These are phyloP conservation scores for Limanda limanda DNA, from an alignment of 2,113 vertebrate genomes.

Conservation along the genomic window DNA sequence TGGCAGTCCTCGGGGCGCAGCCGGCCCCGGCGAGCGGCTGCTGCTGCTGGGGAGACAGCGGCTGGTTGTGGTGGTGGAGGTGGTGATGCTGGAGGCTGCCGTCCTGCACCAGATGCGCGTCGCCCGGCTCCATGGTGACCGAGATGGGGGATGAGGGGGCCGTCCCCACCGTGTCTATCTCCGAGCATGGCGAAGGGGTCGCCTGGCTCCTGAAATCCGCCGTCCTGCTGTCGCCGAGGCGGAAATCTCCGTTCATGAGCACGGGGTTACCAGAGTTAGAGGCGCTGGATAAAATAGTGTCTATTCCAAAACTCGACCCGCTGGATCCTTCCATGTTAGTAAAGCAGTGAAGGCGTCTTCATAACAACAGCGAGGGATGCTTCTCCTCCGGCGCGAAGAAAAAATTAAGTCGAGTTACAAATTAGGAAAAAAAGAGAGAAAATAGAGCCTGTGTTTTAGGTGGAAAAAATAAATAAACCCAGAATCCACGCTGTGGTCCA, in stretches of 20 bases:
- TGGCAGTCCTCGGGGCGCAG: slow-evolving; percentile 93
- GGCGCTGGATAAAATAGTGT: slow-evolving; percentile 93
- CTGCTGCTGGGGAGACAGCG: slow-evolving; percentile 81
- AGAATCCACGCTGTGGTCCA: slow-evolving; percentile 72
- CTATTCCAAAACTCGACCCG: slow-evolving; percentile 97
- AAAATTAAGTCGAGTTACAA: slow-evolving; percentile 6
- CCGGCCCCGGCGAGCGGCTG: slow-evolving; percentile 87
- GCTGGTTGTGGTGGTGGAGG: slow-evolving; percentile 86
- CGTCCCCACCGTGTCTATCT: slow-evolving; percentile 95
- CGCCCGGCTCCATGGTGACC: slow-evolving; percentile 92
- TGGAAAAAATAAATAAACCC: slow-evolving; percentile 47
- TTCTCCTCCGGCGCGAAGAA: slow-evolving; percentile 38
- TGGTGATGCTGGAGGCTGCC: slow-evolving; percentile 89
- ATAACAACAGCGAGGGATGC: slow-evolving; percentile 79
- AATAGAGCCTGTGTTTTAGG: not conserved
- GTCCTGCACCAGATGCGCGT: slow-evolving; percentile 87
- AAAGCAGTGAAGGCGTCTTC: slow-evolving; percentile 82
- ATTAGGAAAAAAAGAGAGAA: not conserved
- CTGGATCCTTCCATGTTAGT: slow-evolving; percentile 94
- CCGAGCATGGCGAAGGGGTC: slow-evolving; percentile 92
- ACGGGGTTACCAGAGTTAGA: slow-evolving; percentile 88
- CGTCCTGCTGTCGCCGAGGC: slow-evolving; percentile 89
- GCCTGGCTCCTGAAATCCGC: slow-evolving; percentile 93
- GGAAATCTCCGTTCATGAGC: slow-evolving; percentile 94
- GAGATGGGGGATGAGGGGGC: slow-evolving; percentile 95